Base-by-base conservation (phyloP, 2,888 invertebrate species). In the Tethea ocularis region DNA sequence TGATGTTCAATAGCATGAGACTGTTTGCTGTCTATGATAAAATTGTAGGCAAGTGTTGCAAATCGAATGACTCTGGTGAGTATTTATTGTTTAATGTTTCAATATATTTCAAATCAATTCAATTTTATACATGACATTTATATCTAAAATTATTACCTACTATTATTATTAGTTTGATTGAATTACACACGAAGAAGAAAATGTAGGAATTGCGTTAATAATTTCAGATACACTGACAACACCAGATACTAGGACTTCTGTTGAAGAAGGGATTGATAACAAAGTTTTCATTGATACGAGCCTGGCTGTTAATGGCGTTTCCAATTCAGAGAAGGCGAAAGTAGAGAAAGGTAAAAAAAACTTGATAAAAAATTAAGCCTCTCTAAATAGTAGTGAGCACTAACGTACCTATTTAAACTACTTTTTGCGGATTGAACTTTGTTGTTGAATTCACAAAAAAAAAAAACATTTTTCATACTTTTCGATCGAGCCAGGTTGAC, bases 1-100 rank as follows among this genome's bases (percentile, higher is more conserved):
- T 97, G 0, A 95, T 97, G 91, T 96, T 97, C 79, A 95, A 95
- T 75, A 96, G 95, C 72, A 86, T 90, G 59, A 92, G 93, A 73
- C 86, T 91, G 2, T 92, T 92, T 57, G 61, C 56, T 0, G 17
- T 88, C 0, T 74, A 75, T n/a, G 86, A 85, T 58, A 83, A 61
- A 65, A 52, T 76, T 0, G 57, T 78, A 1, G 73, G 52, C 0
- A 73, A 56, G 6, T 75, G 69, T 56, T 74, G 70, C 38, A 70
- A 66, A 33, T 22, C 22, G 22, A 54, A 36, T 36, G 8, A 22
- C 13, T 54, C 52, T 17, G 20, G 46, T 46, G n/a, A 46, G n/a
- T 10, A 46, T 20, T 10, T 20, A n/a, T 13, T 2, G 7, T 1
- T 3, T 33, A 2, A 7, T 33, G 13, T 33, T 6, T 29, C 29